Evolutionary conservation across 1,140 invertebrate species (phyloP).

Genomic region (Caenorhabditis remanei): DNA sequence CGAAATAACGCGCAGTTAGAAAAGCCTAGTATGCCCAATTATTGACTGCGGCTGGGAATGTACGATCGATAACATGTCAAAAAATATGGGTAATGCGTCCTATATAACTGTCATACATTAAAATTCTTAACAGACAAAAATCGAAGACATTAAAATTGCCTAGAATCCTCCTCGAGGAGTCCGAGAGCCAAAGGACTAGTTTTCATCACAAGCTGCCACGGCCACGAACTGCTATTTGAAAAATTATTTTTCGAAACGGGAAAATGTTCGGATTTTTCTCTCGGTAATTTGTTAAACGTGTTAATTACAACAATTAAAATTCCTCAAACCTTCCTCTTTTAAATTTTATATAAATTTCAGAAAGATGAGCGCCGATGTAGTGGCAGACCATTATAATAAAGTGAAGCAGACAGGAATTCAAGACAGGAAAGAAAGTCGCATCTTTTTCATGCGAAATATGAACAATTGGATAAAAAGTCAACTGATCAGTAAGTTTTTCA

Average conservation of each 20-base stretch:
- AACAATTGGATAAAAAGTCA: slow-evolving; percentile 99
- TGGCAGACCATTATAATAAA: slow-evolving; percentile 80
- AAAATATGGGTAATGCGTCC: too few species aligned
- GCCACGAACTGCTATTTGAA: too few species aligned
- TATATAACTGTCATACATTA: too few species aligned
- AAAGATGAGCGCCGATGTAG: slow-evolving; percentile 71
- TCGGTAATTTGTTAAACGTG: too few species aligned
- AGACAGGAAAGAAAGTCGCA: slow-evolving; percentile 87
- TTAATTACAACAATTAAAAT: neutral
- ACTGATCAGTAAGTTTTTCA: slow-evolving; percentile 83
- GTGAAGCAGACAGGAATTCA: slow-evolving; percentile 84
- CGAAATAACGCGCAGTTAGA: too few species aligned
- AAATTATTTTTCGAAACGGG: neutral
- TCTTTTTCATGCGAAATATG: slow-evolving; percentile 93
- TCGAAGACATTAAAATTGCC: neutral
- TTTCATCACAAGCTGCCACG: too few species aligned
- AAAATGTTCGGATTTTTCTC: neutral
- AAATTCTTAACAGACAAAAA: neutral
- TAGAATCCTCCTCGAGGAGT: too few species aligned
- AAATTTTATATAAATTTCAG: neutral
- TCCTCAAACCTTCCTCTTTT: neutral
- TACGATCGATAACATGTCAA: too few species aligned
- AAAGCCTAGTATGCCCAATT: too few species aligned
- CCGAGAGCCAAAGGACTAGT: too few species aligned
- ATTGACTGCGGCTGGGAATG: too few species aligned